Evolutionary conservation across 2,888 invertebrate genomes (phyloP).

Genomic region (Tuberolachnus salignus): DNA sequence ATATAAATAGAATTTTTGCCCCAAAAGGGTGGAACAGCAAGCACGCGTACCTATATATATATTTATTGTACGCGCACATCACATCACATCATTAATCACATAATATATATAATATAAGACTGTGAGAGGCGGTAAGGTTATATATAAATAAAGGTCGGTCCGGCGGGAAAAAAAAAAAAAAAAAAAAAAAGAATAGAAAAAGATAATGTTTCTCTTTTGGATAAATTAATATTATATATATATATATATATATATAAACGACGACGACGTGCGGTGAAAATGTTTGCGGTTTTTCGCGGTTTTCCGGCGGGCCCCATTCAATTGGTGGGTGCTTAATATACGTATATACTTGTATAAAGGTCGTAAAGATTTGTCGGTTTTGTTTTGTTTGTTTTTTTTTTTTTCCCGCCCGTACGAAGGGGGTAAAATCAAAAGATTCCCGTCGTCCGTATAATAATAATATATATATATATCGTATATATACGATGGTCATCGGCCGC

Average conservation of each 20-base stretch:
- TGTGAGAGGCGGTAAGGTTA: constrained; percentile 3
- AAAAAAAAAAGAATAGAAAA: no score
- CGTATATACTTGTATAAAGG: no score
- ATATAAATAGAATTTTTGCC: constrained; percentile 20
- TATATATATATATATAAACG: not conserved
- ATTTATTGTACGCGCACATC: not conserved
- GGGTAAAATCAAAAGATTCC: constrained; percentile 31
- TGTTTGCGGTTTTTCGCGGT: constrained; percentile 18
- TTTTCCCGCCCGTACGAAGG: not conserved
- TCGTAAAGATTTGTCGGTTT: no score
- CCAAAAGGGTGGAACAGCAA: constrained; percentile 42
- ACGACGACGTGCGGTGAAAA: not conserved
- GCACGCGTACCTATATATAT: no score
- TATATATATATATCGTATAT: no score
- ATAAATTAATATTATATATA: constrained; percentile 47
- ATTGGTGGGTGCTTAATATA: constrained; percentile 35
- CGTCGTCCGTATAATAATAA: no score
- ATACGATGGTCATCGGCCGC: not conserved
- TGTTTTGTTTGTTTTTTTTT: no score
- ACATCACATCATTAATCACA: constrained; percentile 51
- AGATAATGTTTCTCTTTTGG: constrained; percentile 55
- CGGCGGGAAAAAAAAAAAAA: no score
- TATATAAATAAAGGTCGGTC: constrained; percentile 18
- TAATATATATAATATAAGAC: constrained; percentile 3
- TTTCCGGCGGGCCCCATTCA: constrained; percentile 10